Conservation (phyloP, 53 echinoderm and acorn worm species). For the Temnopleurus reevesii region DNA sequence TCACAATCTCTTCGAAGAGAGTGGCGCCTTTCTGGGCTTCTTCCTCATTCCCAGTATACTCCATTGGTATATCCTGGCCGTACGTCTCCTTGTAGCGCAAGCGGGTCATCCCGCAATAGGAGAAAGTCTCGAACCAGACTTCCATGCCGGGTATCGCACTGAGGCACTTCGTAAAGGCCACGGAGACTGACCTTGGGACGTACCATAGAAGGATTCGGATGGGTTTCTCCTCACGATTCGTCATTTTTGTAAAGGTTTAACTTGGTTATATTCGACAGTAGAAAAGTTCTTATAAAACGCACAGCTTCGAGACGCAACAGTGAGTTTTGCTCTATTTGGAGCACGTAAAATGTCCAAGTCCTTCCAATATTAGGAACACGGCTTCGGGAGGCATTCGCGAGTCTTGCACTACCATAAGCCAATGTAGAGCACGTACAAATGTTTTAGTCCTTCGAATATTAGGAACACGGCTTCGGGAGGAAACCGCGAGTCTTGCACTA, state of each 20-base stretch:
- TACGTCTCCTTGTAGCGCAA: background rate
- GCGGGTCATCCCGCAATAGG: background rate
- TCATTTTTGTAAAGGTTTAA: background rate
- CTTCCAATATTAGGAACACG: too few relatives aligned
- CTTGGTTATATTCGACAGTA: too few relatives aligned
- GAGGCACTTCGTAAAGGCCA: background rate
- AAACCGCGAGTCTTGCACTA: too few relatives aligned
- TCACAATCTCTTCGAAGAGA: background rate
- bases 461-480: too few relatives aligned
- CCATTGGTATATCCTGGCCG: background rate
- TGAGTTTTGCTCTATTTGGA: too few relatives aligned
- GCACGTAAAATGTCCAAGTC: too few relatives aligned
- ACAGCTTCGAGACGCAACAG: too few relatives aligned
- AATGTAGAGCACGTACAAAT: too few relatives aligned
- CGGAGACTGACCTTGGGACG: background rate
- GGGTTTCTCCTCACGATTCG: background rate
- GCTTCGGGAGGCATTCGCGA: too few relatives aligned
- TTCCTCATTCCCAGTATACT: background rate
- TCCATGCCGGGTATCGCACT: conserved; percentile 4
- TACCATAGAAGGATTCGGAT: conserved; percentile 4
- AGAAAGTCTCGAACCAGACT: background rate
- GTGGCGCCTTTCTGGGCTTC: background rate
- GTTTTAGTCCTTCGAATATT: too few relatives aligned
- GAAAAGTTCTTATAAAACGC: too few relatives aligned
- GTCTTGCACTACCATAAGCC: too few relatives aligned